Evolutionary conservation across 2,888 invertebrate species (phyloP).

Genomic region (Cerastis leucographa): DNA sequence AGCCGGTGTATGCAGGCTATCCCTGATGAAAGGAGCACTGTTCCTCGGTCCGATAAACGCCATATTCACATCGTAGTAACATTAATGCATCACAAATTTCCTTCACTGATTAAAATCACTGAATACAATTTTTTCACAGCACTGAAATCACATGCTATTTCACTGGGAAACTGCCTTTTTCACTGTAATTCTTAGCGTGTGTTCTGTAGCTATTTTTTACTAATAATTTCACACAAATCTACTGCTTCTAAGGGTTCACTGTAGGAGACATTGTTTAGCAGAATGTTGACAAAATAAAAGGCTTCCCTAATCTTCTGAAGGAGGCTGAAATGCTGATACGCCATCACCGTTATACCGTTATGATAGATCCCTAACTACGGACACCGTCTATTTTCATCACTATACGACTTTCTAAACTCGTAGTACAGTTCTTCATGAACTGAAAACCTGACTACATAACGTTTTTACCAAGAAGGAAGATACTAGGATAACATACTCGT

Average conservation of each 20-base stretch:
- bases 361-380: not conserved
- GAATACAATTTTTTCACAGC: conserved; percentile 18
- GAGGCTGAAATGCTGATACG: not conserved
- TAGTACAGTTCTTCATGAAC: not conserved
- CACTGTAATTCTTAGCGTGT: conserved; percentile 14
- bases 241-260: conserved; percentile 10
- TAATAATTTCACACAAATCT: conserved; percentile 16
- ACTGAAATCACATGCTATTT: conserved; percentile 19
- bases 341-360: not conserved
- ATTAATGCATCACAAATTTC: conserved; percentile 60
- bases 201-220: conserved; percentile 8
- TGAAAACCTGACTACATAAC: not conserved
- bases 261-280: conserved; percentile 2
- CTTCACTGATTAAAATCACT: conserved; percentile 37
- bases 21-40: conserved; percentile 92
- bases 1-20: conserved; percentile 92
- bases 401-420: not conserved
- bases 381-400: not conserved
- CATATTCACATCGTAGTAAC: conserved; percentile 85
- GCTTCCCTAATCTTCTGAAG: too few relatives aligned
- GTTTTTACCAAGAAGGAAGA: not conserved
- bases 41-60: conserved; percentile 91
- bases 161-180: not conserved
- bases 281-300: conserved; percentile 44
- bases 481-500: not conserved